Evolutionary conservation across 2,113 vertebrate species (phyloP).

Genomic region (Burhinus bistriatus): DNA sequence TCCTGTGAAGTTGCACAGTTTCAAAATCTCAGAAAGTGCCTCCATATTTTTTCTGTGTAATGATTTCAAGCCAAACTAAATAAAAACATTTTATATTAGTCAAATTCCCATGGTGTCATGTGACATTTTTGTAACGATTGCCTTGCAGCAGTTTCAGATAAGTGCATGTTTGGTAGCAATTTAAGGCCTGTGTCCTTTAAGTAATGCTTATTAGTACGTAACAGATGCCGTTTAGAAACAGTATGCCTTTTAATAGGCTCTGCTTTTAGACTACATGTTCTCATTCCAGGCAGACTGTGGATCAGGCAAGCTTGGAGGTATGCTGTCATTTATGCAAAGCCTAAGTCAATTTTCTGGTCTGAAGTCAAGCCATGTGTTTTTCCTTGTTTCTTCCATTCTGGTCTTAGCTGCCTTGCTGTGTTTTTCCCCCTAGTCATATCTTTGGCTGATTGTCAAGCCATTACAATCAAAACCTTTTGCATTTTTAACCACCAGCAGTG

Average conservation of each 20-base stretch:
- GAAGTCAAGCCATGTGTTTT: constrained; percentile 43
- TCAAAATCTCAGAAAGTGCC: constrained; percentile 14
- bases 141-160: constrained; percentile 7
- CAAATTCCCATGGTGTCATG: constrained; percentile 24
- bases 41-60: neutral
- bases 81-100: constrained; percentile 35
- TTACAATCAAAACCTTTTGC: constrained; percentile 30
- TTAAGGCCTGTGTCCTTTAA: constrained; percentile 61
- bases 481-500: constrained; percentile 3
- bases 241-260: constrained; percentile 45
- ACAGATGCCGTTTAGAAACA: constrained; percentile 54
- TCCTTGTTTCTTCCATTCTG: neutral
- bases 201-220: constrained; percentile 39
- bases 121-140: constrained; percentile 9
- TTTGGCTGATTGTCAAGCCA: constrained; percentile 25
- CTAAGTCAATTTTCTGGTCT: constrained; percentile 67
- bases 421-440: constrained; percentile 1
- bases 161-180: constrained; percentile 46
- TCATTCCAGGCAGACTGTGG: constrained; percentile 17
- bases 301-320: constrained; percentile 37
- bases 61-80: constrained; percentile 16
- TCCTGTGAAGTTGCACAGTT: constrained; percentile 31
- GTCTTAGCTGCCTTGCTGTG: constrained; percentile 39
- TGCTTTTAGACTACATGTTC: constrained; percentile 23
- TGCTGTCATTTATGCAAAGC: constrained; percentile 20